Percentiles rank a stretch among this genome's conserved stretches.
These are phyloP conservation scores for Gymnogyps californianus DNA, from an alignment of 2,113 vertebrate genomes.

Conservation along the genomic window DNA sequence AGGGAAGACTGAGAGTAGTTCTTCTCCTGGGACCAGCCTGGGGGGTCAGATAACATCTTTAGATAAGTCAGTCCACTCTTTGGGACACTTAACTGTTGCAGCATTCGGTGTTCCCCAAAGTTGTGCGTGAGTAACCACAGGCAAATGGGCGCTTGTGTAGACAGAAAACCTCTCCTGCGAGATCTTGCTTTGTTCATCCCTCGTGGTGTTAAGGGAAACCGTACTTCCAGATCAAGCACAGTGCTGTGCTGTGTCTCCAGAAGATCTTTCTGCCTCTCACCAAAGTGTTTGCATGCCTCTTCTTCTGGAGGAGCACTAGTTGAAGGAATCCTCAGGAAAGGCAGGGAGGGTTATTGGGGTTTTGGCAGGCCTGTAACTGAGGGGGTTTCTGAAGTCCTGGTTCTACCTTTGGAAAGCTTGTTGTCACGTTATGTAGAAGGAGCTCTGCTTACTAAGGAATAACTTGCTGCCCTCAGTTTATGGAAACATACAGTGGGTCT, in stretches of 20 bases:
- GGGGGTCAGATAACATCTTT: not conserved
- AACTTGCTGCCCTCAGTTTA: not conserved
- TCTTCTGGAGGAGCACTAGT: not conserved
- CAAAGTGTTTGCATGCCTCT: not conserved
- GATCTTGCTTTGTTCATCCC: not conserved
- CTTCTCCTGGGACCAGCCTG: not conserved
- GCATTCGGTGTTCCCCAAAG: not conserved
- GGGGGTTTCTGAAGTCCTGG: not conserved
- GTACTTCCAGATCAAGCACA: not conserved
- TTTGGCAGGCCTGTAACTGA: not conserved
- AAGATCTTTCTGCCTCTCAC: not conserved
- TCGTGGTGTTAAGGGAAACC: not conserved
- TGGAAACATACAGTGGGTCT: not conserved
- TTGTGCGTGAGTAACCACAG: not conserved
- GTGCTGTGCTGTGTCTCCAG: not conserved
- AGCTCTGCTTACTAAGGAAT: not conserved
- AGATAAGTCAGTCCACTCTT: not conserved
- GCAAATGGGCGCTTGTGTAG: not conserved
- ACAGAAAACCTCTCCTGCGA: not conserved
- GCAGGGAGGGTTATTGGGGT: not conserved
- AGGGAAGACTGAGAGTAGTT: accelerated
- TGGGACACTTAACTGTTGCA: not conserved
- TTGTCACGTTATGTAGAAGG: not conserved
- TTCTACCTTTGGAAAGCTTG: not conserved
- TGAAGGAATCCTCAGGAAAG: not conserved